phyloP scores from a whole-genome alignment of 2,888 invertebrate species.

The Ellobium chinense region DNA sequence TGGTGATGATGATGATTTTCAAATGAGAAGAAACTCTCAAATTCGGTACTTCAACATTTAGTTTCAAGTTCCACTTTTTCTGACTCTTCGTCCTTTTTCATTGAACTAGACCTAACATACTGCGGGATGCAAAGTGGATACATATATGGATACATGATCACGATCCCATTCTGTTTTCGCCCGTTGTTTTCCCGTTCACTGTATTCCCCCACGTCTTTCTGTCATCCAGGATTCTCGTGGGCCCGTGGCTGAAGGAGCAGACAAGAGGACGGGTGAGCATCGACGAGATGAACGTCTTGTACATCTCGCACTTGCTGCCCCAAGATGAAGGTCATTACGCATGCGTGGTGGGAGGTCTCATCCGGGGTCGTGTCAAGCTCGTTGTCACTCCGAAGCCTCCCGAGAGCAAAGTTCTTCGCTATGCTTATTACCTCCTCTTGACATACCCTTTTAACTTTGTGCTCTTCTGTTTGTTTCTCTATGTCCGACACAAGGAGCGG shows the following conservation, averaged over 20 bases:
- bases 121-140: too few species aligned
- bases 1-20: too few species aligned
- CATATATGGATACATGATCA: neutral
- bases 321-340: slow-evolving; percentile 32
- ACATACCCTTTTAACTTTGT: slow-evolving; percentile 34
- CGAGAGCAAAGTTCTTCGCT: neutral
- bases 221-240: slow-evolving; percentile 15
- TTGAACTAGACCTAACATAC: too few species aligned
- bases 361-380: slow-evolving; percentile 30
- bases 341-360: slow-evolving; percentile 21
- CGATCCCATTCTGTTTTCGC: neutral
- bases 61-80: too few species aligned
- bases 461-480: slow-evolving; percentile 29
- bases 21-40: too few species aligned
- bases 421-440: slow-evolving; percentile 31
- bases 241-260: neutral
- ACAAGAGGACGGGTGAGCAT: slow-evolving; percentile 34
- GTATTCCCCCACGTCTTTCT: neutral
- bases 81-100: too few species aligned
- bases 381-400: slow-evolving; percentile 11
- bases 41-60: too few species aligned
- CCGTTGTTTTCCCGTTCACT: neutral
- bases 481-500: slow-evolving; percentile 29
- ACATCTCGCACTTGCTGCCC: slow-evolving; percentile 16
- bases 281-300: slow-evolving; percentile 35